Base-by-base conservation (phyloP, 2,797 vertebrate species). In the Artibeus lituratus region DNA sequence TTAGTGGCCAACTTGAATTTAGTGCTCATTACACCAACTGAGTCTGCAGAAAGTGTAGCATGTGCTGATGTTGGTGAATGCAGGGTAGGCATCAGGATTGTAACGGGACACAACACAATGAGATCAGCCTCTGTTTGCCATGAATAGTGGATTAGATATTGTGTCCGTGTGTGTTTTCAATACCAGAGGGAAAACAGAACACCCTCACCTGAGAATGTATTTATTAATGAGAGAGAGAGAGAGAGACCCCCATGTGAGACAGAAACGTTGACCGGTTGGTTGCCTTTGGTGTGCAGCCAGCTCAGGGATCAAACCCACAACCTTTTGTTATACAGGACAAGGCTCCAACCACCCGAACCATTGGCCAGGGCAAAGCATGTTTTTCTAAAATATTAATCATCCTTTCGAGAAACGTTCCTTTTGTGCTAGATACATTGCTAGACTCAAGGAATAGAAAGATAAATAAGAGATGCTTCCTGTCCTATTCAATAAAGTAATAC, bases 1-100 rank as follows among this genome's bases (percentile, higher is more conserved):
- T 84, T 77, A 90, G 32, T 93, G 80, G 39, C 14, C 55, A 93
- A 86, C 74, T 91, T 89, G 95, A 95, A 90, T 88, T 80, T n/a
- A 70, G 77, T 39, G 88, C 85, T 92, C 18, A 65, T 44, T 67
- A 26, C 65, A 69, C 21, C 22, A 22, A 22, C 9, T 9, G 65
- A 90, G 42, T 77, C 51, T 77, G 26, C 19, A 47, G 11, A 87
- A 76, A 65, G 32, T 81, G 15, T 6, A 81, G 81, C 59, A 44
- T 57, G 32, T 18, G 29, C 44, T 72, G 70, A 32, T 44, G 65
- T 26, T 15, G 10, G 47, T 42, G 57, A 72, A 55, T 51, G 24
- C 35, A 42, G 11, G 35, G 7, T 37, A 10, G 55, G 49, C 42
- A 29, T 67, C 37, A 37, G 65, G 16, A 80, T n/a, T 39, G 39